Evolutionary conservation across 2,113 vertebrate species (phyloP).

Genomic region (Thamnophis sirtalis): DNA sequence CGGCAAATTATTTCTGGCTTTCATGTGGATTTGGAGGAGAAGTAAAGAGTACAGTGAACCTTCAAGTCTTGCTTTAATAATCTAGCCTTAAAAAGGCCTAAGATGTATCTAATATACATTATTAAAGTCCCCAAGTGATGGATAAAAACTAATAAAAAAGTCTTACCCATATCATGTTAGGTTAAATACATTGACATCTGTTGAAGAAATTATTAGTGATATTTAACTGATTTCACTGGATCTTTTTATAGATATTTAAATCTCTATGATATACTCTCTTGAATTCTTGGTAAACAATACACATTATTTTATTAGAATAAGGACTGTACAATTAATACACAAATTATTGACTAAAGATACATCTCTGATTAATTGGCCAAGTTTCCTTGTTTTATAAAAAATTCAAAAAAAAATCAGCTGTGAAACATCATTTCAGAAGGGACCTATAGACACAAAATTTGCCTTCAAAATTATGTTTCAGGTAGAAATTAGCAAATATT

Average conservation of each 20-base stretch:
- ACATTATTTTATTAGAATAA: background rate
- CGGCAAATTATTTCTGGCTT: background rate
- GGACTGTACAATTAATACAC: background rate
- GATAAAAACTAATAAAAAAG: background rate
- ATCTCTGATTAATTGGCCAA: background rate
- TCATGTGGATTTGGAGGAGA: conserved; percentile 4
- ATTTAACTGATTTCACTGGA: background rate
- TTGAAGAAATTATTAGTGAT: background rate
- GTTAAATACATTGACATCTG: background rate
- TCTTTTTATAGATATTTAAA: background rate
- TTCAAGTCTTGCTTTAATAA: background rate
- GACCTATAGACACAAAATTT: background rate
- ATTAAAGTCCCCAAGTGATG: background rate
- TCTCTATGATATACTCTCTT: background rate
- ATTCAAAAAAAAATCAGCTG: too few species aligned
- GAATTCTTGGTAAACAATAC: background rate
- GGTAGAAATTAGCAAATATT: background rate
- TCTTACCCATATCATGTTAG: background rate
- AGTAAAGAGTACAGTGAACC: background rate
- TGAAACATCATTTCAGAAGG: background rate
- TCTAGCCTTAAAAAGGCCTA: background rate
- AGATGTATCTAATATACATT: background rate
- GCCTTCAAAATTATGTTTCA: background rate
- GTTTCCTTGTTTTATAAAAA: background rate
- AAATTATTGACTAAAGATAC: background rate